These are phyloP conservation scores for Ceratoteleas bidentatus DNA, from an alignment of 1,140 invertebrate genomes.

Conservation along the genomic window DNA sequence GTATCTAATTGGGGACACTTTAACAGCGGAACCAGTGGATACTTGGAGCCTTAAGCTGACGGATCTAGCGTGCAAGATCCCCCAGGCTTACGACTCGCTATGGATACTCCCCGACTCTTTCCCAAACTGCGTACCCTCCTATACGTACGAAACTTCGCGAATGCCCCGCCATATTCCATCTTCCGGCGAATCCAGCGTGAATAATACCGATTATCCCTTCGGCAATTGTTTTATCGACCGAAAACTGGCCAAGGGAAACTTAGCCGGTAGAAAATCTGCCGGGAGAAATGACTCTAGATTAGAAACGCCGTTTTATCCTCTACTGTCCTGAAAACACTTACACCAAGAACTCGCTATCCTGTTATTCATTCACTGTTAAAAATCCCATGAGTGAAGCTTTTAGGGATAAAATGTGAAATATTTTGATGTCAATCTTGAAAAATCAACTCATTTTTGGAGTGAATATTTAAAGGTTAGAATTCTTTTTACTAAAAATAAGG, in stretches of 20 bases:
- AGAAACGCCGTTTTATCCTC: not conserved
- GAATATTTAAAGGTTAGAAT: no score
- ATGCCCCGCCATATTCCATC: conserved; percentile 59
- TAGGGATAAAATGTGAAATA: no score
- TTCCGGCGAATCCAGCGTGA: conserved; percentile 79
- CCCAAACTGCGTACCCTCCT: conserved; percentile 27
- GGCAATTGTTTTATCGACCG: conserved; percentile 81
- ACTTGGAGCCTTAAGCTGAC: conserved; percentile 73
- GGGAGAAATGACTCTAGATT: not conserved
- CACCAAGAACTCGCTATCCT: no score
- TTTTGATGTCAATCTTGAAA: no score
- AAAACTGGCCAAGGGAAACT: conserved; percentile 29
- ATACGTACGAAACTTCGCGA: conserved; percentile 30
- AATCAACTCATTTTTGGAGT: no score
- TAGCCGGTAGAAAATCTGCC: not conserved
- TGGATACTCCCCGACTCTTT: conserved; percentile 66
- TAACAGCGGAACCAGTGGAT: conserved; percentile 71
- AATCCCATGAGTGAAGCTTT: no score
- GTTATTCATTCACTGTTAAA: no score
- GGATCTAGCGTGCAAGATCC: conserved; percentile 74
- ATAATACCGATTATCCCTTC: conserved; percentile 80
- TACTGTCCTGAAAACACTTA: no score
- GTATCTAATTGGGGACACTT: conserved; percentile 80
- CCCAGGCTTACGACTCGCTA: conserved; percentile 74
- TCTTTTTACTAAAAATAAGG: no score